Evolutionary conservation across 92 coral and sea anemone genomes (phyloP).

Genomic region (Phenganax marumi): DNA sequence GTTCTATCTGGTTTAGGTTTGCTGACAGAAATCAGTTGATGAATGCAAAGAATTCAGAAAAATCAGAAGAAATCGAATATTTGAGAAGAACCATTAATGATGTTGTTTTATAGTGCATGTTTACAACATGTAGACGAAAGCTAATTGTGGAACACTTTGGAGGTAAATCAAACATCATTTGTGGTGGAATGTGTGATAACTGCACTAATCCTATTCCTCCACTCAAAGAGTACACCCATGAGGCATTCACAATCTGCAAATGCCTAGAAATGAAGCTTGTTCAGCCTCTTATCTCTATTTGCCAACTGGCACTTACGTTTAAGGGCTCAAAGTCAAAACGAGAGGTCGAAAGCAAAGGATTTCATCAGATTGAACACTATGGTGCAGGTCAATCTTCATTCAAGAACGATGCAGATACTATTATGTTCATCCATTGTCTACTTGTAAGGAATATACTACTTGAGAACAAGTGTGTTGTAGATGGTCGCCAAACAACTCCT

Average conservation of each 20-base stretch:
- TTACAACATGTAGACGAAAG: not conserved
- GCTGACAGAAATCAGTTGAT: constrained; percentile 8
- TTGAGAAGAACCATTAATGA: not conserved
- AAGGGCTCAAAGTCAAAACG: not conserved
- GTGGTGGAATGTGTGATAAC: not conserved
- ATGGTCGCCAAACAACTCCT: not conserved
- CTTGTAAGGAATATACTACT: not conserved
- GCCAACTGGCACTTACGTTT: not conserved
- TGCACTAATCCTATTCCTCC: not conserved
- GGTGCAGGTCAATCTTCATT: not conserved
- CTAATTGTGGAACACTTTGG: not conserved
- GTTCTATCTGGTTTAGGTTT: not conserved
- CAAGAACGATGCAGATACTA: not conserved
- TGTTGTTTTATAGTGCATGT: not conserved
- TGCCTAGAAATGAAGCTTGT: constrained; percentile 4
- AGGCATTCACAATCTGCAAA: not conserved
- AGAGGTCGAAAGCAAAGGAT: not conserved
- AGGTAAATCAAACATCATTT: not conserved
- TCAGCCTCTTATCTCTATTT: not conserved
- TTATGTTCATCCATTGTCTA: not conserved
- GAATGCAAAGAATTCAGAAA: not conserved
- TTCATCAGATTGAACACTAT: not conserved
- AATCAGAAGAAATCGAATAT: not conserved
- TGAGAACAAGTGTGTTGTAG: not conserved
- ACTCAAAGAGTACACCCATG: not conserved